A percentile compares a stretch with the other conserved stretches of the same genome.
These are phyloP conservation scores for Planiliza haematocheilus DNA, from an alignment of 2,113 vertebrate genomes.

Conservation along the genomic window DNA sequence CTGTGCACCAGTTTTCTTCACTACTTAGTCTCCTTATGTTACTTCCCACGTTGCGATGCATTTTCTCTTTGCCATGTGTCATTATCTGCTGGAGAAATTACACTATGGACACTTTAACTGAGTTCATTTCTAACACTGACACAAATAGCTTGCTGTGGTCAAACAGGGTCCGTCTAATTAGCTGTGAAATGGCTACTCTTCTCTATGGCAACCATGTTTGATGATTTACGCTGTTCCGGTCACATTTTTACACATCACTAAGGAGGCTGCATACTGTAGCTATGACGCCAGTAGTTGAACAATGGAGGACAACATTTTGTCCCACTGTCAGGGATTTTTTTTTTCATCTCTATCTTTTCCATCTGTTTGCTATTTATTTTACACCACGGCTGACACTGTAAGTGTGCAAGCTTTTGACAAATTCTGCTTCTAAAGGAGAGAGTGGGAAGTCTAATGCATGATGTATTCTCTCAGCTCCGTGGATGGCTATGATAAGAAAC, in stretches of 20 bases:
- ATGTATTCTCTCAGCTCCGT: conserved; percentile 26
- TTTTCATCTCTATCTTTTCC: background rate
- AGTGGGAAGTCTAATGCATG: conserved; percentile 15
- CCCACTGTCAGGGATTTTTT: conserved; percentile 13
- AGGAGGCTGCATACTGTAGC: background rate
- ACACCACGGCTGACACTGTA: background rate
- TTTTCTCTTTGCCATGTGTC: no score
- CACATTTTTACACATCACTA: background rate
- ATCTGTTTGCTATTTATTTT: conserved; percentile 9
- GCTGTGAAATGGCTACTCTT: background rate
- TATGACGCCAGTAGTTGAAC: background rate
- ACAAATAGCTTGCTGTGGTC: background rate
- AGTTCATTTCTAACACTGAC: background rate
- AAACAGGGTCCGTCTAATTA: background rate
- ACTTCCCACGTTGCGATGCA: no score
- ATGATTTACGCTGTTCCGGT: background rate
- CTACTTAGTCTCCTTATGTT: no score
- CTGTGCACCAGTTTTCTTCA: no score
- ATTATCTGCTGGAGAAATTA: background rate
- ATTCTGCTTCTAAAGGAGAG: conserved; percentile 11
- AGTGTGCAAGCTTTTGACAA: conserved; percentile 1
- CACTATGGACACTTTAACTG: background rate
- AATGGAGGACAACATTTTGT: background rate
- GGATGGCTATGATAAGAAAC: conserved; percentile 34
- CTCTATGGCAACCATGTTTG: background rate